These are phyloP conservation scores for Ursus arctos DNA, from an alignment of 2,113 vertebrate species.

Conservation along the genomic window DNA sequence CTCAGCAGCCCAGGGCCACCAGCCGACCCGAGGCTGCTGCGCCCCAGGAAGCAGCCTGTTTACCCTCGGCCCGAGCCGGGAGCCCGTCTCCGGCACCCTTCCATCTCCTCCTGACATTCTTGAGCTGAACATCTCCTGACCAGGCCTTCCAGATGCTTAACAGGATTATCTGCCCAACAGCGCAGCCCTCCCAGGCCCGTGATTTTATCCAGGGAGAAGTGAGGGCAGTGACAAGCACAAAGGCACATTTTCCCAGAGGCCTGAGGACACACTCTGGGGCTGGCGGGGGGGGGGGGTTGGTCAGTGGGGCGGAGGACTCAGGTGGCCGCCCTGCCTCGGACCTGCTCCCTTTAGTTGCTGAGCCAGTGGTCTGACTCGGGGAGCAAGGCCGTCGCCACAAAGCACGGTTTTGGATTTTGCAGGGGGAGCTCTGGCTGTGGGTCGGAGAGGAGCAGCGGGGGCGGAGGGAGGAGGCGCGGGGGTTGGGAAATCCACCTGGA, in stretches of 20 bases:
- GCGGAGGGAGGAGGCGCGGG: constrained; percentile 51
- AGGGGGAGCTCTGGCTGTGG: not conserved
- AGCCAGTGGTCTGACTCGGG: not conserved
- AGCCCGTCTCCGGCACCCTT: not conserved
- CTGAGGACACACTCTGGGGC: not conserved
- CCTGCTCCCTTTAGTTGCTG: not conserved
- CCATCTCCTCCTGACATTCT: constrained; percentile 68
- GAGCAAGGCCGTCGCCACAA: not conserved
- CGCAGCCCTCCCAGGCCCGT: constrained; percentile 15
- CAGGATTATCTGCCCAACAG: constrained; percentile 66
- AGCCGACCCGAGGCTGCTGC: not conserved
- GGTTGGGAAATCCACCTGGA: constrained; percentile 95
- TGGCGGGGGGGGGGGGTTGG: not conserved
- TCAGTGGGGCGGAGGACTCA: not conserved
- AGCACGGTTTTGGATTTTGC: not conserved
- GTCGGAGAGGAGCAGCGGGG: constrained; percentile 38
- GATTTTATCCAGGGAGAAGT: not conserved
- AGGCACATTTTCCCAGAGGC: not conserved
- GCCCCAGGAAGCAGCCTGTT: constrained; percentile 15
- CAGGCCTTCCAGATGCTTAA: constrained; percentile 68
- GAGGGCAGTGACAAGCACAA: not conserved
- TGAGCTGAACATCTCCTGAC: constrained; percentile 55
- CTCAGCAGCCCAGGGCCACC: not conserved
- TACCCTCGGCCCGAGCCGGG: not conserved
- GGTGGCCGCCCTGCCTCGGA: not conserved